Conservation (phyloP, 2,797 vertebrate genomes). For the Cossypha dichroa region DNA sequence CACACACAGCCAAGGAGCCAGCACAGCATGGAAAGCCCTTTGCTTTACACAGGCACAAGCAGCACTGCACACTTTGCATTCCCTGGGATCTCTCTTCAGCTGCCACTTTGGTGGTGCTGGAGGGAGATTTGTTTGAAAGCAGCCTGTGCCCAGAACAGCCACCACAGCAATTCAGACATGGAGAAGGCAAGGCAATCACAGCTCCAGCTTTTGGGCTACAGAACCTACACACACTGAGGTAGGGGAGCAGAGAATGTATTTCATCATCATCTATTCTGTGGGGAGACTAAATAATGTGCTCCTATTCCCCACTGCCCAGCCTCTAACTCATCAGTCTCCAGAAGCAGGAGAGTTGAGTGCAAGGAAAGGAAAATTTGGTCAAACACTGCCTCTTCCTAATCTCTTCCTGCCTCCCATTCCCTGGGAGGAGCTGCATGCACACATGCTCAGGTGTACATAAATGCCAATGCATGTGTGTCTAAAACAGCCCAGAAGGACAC, state of each 20-base stretch:
- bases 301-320: not conserved
- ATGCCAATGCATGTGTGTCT: rapidly evolving
- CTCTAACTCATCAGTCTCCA: not conserved
- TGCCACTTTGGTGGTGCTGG: not conserved
- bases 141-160: not conserved
- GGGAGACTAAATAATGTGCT: not conserved
- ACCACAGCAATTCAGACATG: rapidly evolving
- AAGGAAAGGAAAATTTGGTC: not conserved
- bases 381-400: rapidly evolving
- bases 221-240: not conserved
- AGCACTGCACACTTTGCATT: not conserved
- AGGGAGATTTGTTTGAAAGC: rapidly evolving
- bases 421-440: not conserved
- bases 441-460: not conserved
- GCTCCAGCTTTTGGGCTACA: not conserved
- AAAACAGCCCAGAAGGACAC: not conserved
- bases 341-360: not conserved
- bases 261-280: not conserved
- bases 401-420: not conserved
- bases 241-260: not conserved
- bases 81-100: not conserved
- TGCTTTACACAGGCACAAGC: rapidly evolving
- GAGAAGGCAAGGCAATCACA: not conserved
- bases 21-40: not conserved
- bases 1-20: not conserved